phyloP scores from a whole-genome alignment of 2,113 vertebrate genomes.

The Dromiciops gliroides region DNA sequence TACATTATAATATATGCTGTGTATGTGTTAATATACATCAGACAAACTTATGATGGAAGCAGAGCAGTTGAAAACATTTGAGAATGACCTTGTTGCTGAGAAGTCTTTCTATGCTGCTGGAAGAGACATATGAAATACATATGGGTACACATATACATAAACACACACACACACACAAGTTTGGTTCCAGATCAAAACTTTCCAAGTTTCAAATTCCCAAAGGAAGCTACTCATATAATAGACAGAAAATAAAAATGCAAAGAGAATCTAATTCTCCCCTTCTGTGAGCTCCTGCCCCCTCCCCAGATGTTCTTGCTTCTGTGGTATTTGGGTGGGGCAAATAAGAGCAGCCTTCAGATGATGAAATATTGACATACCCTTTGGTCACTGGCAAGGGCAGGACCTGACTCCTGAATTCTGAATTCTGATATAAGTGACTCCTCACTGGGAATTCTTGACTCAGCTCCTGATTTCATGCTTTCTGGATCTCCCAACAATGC shows the following conservation, averaged over 20 bases:
- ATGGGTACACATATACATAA: not conserved
- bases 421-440: not conserved
- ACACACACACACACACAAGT: too few species aligned
- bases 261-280: not conserved
- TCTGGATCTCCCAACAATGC: not conserved
- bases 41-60: not conserved
- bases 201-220: not conserved
- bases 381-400: not conserved
- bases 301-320: not conserved
- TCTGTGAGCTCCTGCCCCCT: not conserved
- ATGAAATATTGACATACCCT: not conserved
- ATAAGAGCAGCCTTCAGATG: not conserved
- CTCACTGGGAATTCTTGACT: not conserved
- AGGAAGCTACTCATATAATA: not conserved
- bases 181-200: not conserved
- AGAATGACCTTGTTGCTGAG: slow-evolving; percentile 9
- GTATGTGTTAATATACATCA: slow-evolving; percentile 39
- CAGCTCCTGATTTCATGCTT: not conserved
- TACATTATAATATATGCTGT: slow-evolving; percentile 1
- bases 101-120: not conserved
- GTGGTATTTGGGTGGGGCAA: not conserved
- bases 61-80: slow-evolving; percentile 34
- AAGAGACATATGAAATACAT: not conserved
- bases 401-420: not conserved
- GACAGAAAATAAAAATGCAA: not conserved